A percentile compares a stretch with the other conserved stretches of the same genome.
Conservation (phyloP, 2,113 vertebrate genomes). For the Gnathonemus longibarbis region DNA sequence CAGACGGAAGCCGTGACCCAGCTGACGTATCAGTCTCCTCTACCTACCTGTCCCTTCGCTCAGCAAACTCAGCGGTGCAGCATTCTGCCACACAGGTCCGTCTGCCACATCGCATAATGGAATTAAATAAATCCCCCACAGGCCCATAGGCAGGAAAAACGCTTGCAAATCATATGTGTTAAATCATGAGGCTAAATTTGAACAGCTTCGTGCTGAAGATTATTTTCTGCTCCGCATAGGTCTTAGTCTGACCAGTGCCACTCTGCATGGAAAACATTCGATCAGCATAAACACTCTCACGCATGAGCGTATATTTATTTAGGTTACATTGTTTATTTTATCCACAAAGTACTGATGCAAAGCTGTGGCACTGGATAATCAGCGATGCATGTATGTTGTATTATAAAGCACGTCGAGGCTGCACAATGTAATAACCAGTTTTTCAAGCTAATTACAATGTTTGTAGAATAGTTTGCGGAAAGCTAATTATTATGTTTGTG, state of each 20-base stretch:
- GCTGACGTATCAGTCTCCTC: conserved; percentile 62
- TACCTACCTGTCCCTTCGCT: conserved; percentile 15
- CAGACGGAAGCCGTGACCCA: conserved; percentile 73
- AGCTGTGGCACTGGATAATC: not conserved
- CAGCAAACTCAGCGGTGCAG: conserved; percentile 8
- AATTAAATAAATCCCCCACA: conserved; percentile 43
- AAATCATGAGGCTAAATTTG: conserved; percentile 34
- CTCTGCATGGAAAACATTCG: conserved; percentile 1
- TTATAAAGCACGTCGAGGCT: not conserved
- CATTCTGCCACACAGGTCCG: not conserved
- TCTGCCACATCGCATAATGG: conserved; percentile 38
- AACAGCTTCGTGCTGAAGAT: conserved; percentile 24
- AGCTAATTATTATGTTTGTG: not conserved
- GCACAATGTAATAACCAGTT: not conserved
- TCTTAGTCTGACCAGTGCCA: conserved; percentile 16
- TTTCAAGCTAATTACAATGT: conserved; percentile 15
- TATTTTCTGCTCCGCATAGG: conserved; percentile 33
- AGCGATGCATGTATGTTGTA: not conserved
- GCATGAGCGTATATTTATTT: conserved; percentile 21
- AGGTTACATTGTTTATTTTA: not conserved
- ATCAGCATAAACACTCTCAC: conserved; percentile 12
- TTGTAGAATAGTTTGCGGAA: conserved; percentile 17
- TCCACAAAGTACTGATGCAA: not conserved
- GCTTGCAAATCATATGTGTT: conserved; percentile 37
- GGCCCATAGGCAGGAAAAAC: conserved; percentile 34